Percentiles rank a stretch among this genome's conserved stretches.
Conservation (phyloP, 2,113 vertebrate species). For the Patagioenas fasciata region DNA sequence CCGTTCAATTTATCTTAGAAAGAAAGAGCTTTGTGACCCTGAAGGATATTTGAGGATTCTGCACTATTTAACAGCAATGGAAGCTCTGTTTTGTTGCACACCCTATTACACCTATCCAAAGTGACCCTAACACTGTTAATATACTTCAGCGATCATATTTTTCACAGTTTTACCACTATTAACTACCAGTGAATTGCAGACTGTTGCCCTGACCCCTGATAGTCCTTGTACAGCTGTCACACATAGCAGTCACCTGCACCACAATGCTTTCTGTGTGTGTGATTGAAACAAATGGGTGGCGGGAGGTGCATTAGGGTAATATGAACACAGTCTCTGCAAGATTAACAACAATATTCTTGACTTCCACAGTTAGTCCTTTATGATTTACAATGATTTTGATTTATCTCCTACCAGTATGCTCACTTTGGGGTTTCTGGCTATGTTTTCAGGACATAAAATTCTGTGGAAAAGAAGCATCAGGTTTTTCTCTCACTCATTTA, state of each 20-base stretch:
- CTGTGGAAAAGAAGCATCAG: slow-evolving; percentile 34
- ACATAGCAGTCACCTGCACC: slow-evolving; percentile 46
- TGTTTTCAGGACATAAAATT: slow-evolving; percentile 58
- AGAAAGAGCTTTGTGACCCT: slow-evolving; percentile 51
- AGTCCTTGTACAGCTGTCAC: not conserved
- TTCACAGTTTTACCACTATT: not conserved
- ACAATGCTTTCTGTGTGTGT: slow-evolving; percentile 23
- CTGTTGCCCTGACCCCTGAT: not conserved
- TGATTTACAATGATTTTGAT: not conserved
- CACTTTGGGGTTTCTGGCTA: slow-evolving; percentile 29
- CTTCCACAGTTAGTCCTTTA: not conserved
- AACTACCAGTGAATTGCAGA: not conserved
- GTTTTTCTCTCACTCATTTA: slow-evolving; percentile 67
- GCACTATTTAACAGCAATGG: slow-evolving; percentile 39
- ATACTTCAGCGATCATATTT: slow-evolving; percentile 17
- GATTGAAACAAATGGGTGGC: slow-evolving; percentile 60
- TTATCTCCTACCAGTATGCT: not conserved
- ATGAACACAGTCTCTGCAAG: slow-evolving; percentile 13
- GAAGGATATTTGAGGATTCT: slow-evolving; percentile 42
- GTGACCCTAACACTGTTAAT: slow-evolving; percentile 41
- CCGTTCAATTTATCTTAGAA: slow-evolving; percentile 40
- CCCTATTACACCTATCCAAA: slow-evolving; percentile 38
- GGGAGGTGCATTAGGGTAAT: slow-evolving; percentile 50
- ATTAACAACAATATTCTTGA: slow-evolving; percentile 27
- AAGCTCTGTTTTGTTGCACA: slow-evolving; percentile 26